A percentile compares a stretch with the other conserved stretches of the same genome.
Conservation (phyloP, 2,888 invertebrate genomes). For the Pseudococcus longispinus region DNA sequence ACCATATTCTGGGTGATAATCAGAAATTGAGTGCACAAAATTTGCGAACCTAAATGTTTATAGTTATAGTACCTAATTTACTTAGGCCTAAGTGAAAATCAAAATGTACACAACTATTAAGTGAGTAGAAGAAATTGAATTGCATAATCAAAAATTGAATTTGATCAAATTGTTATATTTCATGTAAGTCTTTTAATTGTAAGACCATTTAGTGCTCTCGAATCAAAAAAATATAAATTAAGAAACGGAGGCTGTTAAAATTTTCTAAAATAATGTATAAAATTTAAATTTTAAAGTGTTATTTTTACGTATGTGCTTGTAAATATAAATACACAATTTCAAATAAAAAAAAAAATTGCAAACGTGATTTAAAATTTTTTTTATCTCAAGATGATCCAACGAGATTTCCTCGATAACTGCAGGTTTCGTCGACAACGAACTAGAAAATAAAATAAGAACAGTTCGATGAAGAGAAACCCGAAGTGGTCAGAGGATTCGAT, state of each 20-base stretch:
- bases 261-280: neutral
- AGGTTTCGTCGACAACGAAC: constrained; percentile 57
- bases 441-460: constrained; percentile 14
- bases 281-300: neutral
- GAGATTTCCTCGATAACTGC: constrained; percentile 47
- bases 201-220: neutral
- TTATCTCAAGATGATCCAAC: neutral
- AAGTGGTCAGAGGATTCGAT: constrained; percentile 44
- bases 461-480: constrained; percentile 56
- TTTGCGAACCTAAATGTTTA: too few species aligned
- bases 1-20: neutral
- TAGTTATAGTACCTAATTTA: too few species aligned
- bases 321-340: neutral
- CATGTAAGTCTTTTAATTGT: neutral
- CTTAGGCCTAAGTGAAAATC: too few species aligned
- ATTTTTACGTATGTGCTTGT: neutral
- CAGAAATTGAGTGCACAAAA: neutral
- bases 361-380: too few species aligned
- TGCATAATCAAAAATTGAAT: neutral
- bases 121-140: neutral
- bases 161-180: neutral
- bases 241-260: constrained; percentile 36
- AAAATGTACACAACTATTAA: too few species aligned
- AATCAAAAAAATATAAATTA: constrained; percentile 14
- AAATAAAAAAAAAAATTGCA: neutral